These are phyloP conservation scores for Sander lucioperca DNA, from an alignment of 2,113 vertebrate species.

Conservation along the genomic window DNA sequence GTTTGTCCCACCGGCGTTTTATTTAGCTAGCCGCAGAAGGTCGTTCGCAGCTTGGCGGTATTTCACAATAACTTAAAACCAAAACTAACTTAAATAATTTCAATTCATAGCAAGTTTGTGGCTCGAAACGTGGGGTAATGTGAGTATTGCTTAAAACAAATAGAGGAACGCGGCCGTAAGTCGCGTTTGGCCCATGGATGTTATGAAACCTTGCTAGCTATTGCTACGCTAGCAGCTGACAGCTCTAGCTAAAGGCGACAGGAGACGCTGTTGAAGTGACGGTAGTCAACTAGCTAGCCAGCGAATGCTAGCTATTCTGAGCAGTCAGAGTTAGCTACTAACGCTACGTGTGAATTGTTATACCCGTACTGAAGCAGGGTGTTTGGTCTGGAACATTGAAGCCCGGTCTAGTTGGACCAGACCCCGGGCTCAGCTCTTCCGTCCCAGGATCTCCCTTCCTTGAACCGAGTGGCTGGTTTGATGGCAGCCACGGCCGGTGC, in stretches of 20 bases:
- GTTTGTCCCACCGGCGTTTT: conserved; percentile 78
- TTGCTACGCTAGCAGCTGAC: conserved; percentile 45
- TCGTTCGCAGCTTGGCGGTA: conserved; percentile 52
- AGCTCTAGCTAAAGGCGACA: too few relatives aligned
- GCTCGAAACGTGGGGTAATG: conserved; percentile 11
- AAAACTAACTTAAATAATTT: not conserved
- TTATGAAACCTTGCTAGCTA: conserved; percentile 68
- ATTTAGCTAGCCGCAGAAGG: conserved; percentile 67
- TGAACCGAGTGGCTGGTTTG: conserved; percentile 24
- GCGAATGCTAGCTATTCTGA: not conserved
- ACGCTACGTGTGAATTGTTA: not conserved
- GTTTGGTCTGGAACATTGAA: not conserved
- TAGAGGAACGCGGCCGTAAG: conserved; percentile 32
- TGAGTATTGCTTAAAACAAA: conserved; percentile 12
- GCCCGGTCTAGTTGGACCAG: conserved; percentile 21
- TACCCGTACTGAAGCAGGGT: not conserved
- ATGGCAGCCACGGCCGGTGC: conserved; percentile 77
- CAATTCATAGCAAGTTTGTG: too few relatives aligned
- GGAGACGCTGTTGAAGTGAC: not conserved
- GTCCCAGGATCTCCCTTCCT: conserved; percentile 4
- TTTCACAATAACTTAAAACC: not conserved
- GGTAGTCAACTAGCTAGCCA: too few relatives aligned
- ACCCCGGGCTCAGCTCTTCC: not conserved
- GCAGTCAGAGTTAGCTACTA: not conserved
- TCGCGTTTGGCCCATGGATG: conserved; percentile 34